phyloP scores from a whole-genome alignment of 2,888 invertebrate species.

The Drosophila gaucha region DNA sequence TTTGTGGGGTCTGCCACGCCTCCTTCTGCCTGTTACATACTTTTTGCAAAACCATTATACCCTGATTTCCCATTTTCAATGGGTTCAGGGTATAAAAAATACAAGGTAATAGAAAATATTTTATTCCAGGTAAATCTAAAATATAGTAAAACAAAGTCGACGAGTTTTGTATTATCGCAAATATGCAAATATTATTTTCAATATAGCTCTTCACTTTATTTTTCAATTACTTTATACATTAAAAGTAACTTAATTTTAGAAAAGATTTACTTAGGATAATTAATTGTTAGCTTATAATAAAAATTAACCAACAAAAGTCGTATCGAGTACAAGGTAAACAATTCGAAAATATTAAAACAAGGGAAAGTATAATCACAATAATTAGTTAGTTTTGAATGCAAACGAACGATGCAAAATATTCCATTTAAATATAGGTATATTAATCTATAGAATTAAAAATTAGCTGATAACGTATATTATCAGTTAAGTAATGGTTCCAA shows the following conservation, averaged over 20 bases:
- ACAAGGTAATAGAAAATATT: too few species aligned
- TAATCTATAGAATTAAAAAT: conserved; percentile 23
- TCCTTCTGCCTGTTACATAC: too few species aligned
- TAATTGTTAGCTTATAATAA: conserved; percentile 66
- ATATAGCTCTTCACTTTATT: conserved; percentile 17
- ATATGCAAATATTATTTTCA: background rate
- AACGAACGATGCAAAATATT: conserved; percentile 12
- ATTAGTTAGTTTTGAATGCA: conserved; percentile 47
- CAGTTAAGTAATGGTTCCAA: conserved; percentile 34
- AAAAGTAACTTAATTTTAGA: conserved; percentile 48
- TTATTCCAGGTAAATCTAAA: too few species aligned
- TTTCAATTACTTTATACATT: conserved; percentile 41
- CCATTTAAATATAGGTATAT: conserved; percentile 5
- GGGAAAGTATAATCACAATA: conserved; percentile 64
- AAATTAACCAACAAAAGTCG: conserved; percentile 72
- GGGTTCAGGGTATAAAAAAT: too few species aligned
- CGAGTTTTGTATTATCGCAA: too few species aligned
- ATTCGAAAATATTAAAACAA: conserved; percentile 48
- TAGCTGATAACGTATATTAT: conserved; percentile 28
- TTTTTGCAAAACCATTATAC: too few species aligned
- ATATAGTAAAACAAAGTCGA: too few species aligned
- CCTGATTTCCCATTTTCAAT: too few species aligned
- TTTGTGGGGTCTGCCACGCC: too few species aligned
- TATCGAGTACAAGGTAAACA: conserved; percentile 62
- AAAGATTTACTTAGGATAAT: conserved; percentile 60